Evolutionary conservation across 2,113 vertebrate genomes (phyloP), one percentile per base, ranked within the genome.

Genomic region (Crotalus helleri): DNA sequence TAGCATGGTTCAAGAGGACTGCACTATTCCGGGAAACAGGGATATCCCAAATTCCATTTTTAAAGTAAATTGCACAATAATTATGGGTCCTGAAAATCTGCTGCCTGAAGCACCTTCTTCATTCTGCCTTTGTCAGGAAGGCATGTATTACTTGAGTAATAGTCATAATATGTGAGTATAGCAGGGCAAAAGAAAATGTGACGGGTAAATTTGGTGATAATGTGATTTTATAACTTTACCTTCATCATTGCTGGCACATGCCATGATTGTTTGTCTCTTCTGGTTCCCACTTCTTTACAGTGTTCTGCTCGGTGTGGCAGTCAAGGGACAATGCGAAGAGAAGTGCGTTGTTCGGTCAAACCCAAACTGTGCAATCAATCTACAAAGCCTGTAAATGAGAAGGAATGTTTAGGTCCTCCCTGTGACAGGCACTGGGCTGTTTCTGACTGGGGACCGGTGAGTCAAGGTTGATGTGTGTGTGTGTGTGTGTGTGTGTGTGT

Each of bases 361-460:
- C 49, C 95, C 1, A 53, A 91, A 0, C 95, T 98, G 5, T 99
- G 98, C 0, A 98, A 98, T 0, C 95, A 98, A 88, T 97, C 97
- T 2, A 94, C 58, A 89, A 98, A 96, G 91, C 98, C 98, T 64
- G 94, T 95, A 90, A 93, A 97, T 1, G 96, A 98, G 95, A 96
- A 97, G 95, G 92, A 91, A 0, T 99, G 98, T 94, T 92, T 97
- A 10, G 98, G 98, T 0, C 98, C 97, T 0, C 98, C 98, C 8
- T 99, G 98, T 4, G 98, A 99, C 96, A 97, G 98, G 87, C 97
- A 95, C 95, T 99, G 98, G 98, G 98, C 98, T 0, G 92, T 98
- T 11, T 98, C 98, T 0, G 98, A 99, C 21, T 99, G 98, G 98
- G 98, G 98, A 92, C 98, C 98, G 44, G 98, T 99, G 97, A 98